These are phyloP conservation scores for Varroa destructor DNA, from an alignment of 1,140 invertebrate species.

Conservation along the genomic window DNA sequence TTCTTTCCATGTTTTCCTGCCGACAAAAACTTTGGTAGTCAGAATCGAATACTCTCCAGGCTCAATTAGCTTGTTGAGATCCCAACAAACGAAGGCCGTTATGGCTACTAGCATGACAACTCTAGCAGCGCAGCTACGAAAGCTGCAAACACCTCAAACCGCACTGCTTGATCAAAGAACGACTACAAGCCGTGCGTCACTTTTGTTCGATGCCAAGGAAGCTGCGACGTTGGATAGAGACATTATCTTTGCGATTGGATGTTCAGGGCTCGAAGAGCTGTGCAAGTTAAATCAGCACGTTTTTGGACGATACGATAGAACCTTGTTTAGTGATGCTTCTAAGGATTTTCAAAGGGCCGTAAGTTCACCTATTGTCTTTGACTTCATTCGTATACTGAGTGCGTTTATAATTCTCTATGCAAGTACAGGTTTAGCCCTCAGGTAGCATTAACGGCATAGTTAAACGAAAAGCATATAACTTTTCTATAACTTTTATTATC, in stretches of 20 bases:
- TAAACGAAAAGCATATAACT: too few species aligned
- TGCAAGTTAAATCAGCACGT: constrained; percentile 51
- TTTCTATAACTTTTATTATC: too few species aligned
- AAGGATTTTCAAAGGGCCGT: constrained; percentile 60
- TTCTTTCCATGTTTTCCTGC: too few species aligned
- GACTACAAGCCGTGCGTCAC: constrained; percentile 55
- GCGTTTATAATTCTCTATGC: too few species aligned
- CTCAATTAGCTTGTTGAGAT: too few species aligned
- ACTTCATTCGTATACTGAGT: background rate
- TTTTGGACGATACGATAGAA: constrained; percentile 58
- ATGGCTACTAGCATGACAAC: constrained; percentile 47
- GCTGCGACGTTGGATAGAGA: constrained; percentile 67
- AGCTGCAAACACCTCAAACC: constrained; percentile 63
- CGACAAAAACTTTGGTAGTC: too few species aligned
- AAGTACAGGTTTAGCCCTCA: too few species aligned
- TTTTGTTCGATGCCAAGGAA: constrained; percentile 74
- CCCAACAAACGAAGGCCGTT: background rate
- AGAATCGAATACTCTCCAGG: too few species aligned
- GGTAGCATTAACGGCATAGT: too few species aligned
- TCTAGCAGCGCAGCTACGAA: constrained; percentile 65
- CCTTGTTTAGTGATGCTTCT: constrained; percentile 59
- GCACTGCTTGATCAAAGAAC: constrained; percentile 50
- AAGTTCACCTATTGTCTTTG: background rate
- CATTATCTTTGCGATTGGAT: constrained; percentile 67
- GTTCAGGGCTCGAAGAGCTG: constrained; percentile 64